These are phyloP conservation scores for Rhogogaster chlorosoma DNA, from an alignment of 2,888 invertebrate species.

Conservation along the genomic window DNA sequence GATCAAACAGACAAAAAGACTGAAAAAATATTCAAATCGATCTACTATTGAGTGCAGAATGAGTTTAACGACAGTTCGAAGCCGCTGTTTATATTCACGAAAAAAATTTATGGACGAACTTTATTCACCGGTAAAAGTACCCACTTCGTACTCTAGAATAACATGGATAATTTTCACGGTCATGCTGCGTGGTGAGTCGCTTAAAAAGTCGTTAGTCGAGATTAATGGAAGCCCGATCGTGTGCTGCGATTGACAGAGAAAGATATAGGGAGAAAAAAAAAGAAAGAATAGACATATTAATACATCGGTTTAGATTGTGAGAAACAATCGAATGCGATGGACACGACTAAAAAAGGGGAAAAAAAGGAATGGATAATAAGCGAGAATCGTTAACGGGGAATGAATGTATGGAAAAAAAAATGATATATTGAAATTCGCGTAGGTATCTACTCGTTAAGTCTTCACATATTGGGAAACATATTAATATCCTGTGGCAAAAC, in stretches of 20 bases:
- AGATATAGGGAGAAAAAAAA: background rate
- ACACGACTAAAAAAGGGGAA: background rate
- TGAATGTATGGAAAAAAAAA: background rate
- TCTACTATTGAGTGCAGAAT: background rate
- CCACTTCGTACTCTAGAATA: background rate
- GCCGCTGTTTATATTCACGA: background rate
- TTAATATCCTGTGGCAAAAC: background rate
- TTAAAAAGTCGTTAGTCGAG: constrained; percentile 15
- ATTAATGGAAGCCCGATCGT: background rate
- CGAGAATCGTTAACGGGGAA: background rate
- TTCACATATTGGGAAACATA: background rate
- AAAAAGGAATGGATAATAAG: background rate
- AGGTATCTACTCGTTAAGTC: background rate
- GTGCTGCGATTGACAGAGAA: background rate
- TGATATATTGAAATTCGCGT: background rate
- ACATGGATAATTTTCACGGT: background rate
- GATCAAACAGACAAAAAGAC: background rate
- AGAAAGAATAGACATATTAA: background rate
- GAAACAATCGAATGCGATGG: background rate
- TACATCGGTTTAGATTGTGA: background rate
- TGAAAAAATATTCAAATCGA: background rate
- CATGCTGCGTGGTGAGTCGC: background rate
- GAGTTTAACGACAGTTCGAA: background rate
- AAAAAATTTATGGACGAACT: background rate
- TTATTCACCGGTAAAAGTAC: background rate